These are phyloP conservation scores for Spatulosminthurus flaviceps DNA, from an alignment of 2,888 invertebrate species.

Conservation along the genomic window DNA sequence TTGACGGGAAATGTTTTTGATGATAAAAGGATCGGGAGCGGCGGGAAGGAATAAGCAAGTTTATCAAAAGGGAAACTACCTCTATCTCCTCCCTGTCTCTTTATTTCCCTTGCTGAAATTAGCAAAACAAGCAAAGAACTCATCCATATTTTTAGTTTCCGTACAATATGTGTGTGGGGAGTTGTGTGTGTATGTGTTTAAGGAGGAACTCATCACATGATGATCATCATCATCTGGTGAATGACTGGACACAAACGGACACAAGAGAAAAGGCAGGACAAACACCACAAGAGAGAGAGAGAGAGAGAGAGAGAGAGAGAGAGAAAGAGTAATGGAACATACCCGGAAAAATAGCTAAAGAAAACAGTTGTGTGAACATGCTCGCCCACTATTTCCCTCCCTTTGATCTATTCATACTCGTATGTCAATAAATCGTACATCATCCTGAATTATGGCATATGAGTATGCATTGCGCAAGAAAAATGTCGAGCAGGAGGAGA, in stretches of 20 bases:
- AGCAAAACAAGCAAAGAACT: conserved; percentile 37
- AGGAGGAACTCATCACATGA: conserved; percentile 4
- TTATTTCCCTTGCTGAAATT: conserved; percentile 19
- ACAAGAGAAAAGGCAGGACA: conserved; percentile 31
- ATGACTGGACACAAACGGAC: conserved; percentile 23
- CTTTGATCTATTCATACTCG: conserved; percentile 43
- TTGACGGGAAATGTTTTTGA: not conserved
- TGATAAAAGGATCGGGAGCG: not conserved
- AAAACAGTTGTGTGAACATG: conserved; percentile 43
- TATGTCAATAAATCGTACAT: conserved; percentile 38
- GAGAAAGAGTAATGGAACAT: conserved; percentile 4
- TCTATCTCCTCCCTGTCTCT: not conserved
- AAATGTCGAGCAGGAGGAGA: conserved; percentile 13
- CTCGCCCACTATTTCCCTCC: conserved; percentile 16
- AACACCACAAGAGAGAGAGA: not conserved
- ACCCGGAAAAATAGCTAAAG: conserved; percentile 37
- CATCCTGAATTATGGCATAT: not conserved
- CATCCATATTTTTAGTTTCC: conserved; percentile 27
- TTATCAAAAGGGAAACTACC: not conserved
- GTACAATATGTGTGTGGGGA: not conserved
- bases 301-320: conserved; percentile 1
- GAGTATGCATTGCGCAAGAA: not conserved
- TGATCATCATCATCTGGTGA: conserved; percentile 29
- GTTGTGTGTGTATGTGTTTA: not conserved
- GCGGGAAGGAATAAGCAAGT: not conserved